Conservation (phyloP, 92 coral and sea anemone species). For the Ricordea florida region DNA sequence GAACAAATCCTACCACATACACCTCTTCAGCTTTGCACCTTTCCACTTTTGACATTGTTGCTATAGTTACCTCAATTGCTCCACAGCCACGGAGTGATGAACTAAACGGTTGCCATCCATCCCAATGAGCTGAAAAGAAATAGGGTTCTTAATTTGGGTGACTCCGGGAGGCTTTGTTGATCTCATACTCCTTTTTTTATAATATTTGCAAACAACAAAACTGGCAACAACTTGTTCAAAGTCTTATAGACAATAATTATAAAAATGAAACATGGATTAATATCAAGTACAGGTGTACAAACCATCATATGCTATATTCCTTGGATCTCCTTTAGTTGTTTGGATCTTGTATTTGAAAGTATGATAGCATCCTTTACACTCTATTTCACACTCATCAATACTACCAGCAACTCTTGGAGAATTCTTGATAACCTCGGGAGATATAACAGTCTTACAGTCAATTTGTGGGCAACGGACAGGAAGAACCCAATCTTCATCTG, state of each 20-base stretch:
- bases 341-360: conserved; percentile 22
- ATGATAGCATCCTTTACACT: conserved; percentile 32
- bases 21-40: conserved; percentile 59
- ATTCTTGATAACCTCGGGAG: conserved; percentile 34
- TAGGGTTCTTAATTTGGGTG: conserved; percentile 26
- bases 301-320: conserved; percentile 59
- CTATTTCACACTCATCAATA: conserved; percentile 31
- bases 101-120: conserved; percentile 55
- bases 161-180: not conserved
- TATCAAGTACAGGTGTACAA: conserved; percentile 15
- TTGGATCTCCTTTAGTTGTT: conserved; percentile 50
- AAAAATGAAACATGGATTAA: conserved; percentile 26
- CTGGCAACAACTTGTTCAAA: too few relatives aligned
- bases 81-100: conserved; percentile 30
- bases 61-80: conserved; percentile 48
- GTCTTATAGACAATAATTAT: not conserved
- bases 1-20: conserved; percentile 79
- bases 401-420: conserved; percentile 37
- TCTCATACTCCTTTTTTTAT: not conserved
- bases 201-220: not conserved
- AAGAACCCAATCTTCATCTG: conserved; percentile 48
- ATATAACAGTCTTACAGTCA: conserved; percentile 38
- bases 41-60: conserved; percentile 48
- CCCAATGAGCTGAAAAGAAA: conserved; percentile 48
- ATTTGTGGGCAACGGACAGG: conserved; percentile 47